phyloP scores from a whole-genome alignment of 2,797 vertebrate genomes.

The Amblyraja radiata region DNA sequence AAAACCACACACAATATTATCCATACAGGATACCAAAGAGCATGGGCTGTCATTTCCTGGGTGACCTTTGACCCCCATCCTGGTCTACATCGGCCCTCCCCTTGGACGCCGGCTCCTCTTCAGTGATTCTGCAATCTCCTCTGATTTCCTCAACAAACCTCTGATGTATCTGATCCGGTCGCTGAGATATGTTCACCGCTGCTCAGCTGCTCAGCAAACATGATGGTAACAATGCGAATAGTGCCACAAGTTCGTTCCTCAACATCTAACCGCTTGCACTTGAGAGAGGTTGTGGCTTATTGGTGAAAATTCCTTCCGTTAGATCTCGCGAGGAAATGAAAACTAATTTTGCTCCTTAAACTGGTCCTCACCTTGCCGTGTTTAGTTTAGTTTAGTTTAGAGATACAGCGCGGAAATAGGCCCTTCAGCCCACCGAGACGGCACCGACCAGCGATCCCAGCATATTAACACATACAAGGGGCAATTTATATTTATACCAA shows the following conservation, averaged over 20 bases:
- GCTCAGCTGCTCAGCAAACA: background rate
- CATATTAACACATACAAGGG: too few relatives aligned
- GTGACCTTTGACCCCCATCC: background rate
- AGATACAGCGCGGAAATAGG: too few relatives aligned
- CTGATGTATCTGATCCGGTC: background rate
- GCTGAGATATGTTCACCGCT: background rate
- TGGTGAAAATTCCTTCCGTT: background rate
- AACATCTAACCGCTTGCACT: background rate
- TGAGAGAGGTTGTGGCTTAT: background rate
- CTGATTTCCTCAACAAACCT: background rate
- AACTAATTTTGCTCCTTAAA: too few relatives aligned
- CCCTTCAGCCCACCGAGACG: too few relatives aligned
- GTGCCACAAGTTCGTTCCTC: background rate
- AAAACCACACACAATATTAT: background rate
- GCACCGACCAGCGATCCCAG: too few relatives aligned
- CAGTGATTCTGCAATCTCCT: background rate
- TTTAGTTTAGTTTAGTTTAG: too few relatives aligned
- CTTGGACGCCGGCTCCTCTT: background rate
- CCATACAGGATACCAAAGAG: background rate
- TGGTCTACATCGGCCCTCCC: background rate
- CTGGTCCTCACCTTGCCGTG: too few relatives aligned
- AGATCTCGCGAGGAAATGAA: too few relatives aligned
- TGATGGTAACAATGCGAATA: background rate
- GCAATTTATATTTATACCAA: too few relatives aligned
- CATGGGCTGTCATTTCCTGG: background rate